phyloP scores from a whole-genome alignment of 2,888 invertebrate species.

The Tortrix viridana region DNA sequence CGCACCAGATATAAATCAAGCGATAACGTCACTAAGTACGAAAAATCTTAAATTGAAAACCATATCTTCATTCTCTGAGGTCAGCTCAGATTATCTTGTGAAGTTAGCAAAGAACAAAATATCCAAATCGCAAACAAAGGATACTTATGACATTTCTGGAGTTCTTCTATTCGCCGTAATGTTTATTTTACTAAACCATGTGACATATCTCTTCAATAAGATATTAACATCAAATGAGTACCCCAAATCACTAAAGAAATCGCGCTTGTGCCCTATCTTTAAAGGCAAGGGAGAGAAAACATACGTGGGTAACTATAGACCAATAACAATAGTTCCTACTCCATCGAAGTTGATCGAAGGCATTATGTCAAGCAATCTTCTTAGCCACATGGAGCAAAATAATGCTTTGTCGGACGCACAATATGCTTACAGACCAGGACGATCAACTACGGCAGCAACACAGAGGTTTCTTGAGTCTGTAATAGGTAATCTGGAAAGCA shows the following conservation, averaged over 20 bases:
- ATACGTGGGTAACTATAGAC: not conserved
- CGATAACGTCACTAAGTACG: not conserved
- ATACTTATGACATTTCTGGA: constrained; percentile 5
- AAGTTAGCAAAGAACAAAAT: constrained; percentile 2
- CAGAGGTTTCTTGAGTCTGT: too few relatives aligned
- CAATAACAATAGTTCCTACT: constrained; percentile 8
- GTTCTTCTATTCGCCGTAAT: not conserved
- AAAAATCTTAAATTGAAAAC: not conserved
- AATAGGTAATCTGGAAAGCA: too few relatives aligned
- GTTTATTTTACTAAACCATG: not conserved
- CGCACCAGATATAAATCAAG: not conserved
- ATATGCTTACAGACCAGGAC: too few relatives aligned
- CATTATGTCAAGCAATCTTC: not conserved
- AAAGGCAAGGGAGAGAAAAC: not conserved
- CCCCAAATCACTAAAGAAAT: not conserved
- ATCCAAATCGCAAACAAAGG: not conserved
- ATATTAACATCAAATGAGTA: not conserved
- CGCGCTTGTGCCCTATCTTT: constrained; percentile 7
- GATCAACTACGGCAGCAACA: too few relatives aligned
- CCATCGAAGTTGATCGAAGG: not conserved
- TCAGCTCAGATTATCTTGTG: constrained; percentile 1
- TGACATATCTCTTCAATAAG: not conserved
- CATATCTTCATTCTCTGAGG: not conserved
- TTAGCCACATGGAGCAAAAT: not conserved
- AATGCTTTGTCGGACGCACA: not conserved